Base-by-base conservation (phyloP, 1,140 invertebrate species). In the Monomorium pharaonis region DNA sequence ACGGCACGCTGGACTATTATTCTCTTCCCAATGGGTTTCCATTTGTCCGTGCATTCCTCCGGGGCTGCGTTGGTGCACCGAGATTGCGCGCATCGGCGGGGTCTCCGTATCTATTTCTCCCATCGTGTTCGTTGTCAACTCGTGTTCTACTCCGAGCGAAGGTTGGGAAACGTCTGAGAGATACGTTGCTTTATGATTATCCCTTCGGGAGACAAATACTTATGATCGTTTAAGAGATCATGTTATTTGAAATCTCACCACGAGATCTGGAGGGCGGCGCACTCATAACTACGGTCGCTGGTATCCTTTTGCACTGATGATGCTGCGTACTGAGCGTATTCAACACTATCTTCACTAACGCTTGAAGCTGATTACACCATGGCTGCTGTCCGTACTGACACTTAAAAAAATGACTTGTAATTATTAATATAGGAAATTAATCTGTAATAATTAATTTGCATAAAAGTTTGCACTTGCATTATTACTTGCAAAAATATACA, bases 321-420 rank as follows among this genome's bases (percentile, higher is more conserved):
- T 98, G 97, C 92, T 99, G 98, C 24, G 97, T 97, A 91, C 99
- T 98, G 63, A 99, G 93, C 0, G 98, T 99, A 93, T 99, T 99
- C 65, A 99, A 96, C n/a, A 99, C 97, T 89, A 99, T 98, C 90
- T 97, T 96, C 56, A 99, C 97, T 62, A 99, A 95, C 1, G 97
- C 96, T 84, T 98, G 97, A 4, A 99, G 96, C 90, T 98, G 97
- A 37, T 96, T 96, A 91, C 97, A 98, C 87, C 98, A 95, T 0
- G 97, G 96, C n/a, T 97, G 97, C 74, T 97, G 97, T 78, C 97
- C 97, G 93, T 99, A 99, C 89, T 99, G 98, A 94, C 99, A 99
- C 98, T 99, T 7, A 93, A 56, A 96, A 86, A 5, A 21, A 49
- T 16, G 3, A 4, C 18, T 51, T 30, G 18, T 27, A 47, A 86